These are phyloP conservation scores for Callaeas wilsoni DNA, from an alignment of 2,113 vertebrate species.

Conservation along the genomic window DNA sequence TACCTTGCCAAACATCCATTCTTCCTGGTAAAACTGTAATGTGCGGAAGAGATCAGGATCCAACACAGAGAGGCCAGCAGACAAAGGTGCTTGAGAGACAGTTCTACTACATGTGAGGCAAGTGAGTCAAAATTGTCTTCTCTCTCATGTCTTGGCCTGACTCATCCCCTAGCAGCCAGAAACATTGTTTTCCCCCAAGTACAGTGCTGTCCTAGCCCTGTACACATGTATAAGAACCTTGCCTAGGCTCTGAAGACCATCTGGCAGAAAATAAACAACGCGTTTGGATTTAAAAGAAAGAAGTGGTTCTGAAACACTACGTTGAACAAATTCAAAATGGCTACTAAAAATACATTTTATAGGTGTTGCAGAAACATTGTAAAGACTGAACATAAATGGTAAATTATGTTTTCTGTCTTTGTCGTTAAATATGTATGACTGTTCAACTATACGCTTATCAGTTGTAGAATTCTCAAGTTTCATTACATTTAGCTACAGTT, in stretches of 20 bases:
- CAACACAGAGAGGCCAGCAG: neutral
- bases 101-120: neutral
- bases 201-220: neutral
- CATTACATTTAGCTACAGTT: neutral
- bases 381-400: neutral
- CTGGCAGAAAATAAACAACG: neutral
- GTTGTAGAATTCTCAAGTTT: neutral
- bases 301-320: neutral
- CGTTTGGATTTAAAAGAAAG: neutral
- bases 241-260: neutral
- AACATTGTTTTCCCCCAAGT: neutral
- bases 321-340: neutral
- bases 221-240: neutral
- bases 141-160: neutral
- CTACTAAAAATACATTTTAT: neutral
- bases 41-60: neutral
- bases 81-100: neutral
- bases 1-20: neutral
- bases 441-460: neutral
- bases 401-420: constrained; percentile 1
- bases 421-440: constrained; percentile 10
- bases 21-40: neutral
- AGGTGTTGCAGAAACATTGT: neutral
- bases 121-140: neutral
- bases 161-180: neutral